phyloP scores from a whole-genome alignment of 2,797 vertebrate species.

The Chlorospingus semifuscus region DNA sequence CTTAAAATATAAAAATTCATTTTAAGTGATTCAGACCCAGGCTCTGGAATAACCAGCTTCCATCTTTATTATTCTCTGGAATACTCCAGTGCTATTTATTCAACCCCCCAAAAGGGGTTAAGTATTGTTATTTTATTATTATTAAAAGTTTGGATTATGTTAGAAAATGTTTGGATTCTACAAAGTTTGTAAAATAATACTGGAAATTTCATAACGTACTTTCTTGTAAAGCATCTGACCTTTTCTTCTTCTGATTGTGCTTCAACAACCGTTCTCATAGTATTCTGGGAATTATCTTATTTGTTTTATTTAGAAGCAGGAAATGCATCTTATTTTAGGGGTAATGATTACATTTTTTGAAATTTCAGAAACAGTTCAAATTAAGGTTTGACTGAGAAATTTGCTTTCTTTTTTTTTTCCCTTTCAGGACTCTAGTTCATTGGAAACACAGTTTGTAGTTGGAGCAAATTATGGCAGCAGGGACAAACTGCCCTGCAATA shows the following conservation, averaged over 20 bases:
- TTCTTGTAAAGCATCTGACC: conserved; percentile 23
- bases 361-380: neutral
- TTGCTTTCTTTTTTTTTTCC: neutral
- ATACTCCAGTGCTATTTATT: neutral
- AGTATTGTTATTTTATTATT: conserved; percentile 4
- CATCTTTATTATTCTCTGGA: neutral
- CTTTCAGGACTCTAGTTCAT: neutral
- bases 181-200: neutral
- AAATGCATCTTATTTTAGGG: neutral
- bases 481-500: neutral
- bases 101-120: neutral
- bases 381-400: neutral
- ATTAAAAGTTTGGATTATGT: neutral
- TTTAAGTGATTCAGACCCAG: neutral
- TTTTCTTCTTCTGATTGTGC: neutral
- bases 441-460: neutral
- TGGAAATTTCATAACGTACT: conserved; percentile 10
- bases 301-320: conserved; percentile 42
- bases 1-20: neutral
- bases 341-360: neutral
- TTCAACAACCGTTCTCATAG: neutral
- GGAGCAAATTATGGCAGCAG: neutral
- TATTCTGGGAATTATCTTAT: conserved; percentile 17
- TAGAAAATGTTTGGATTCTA: neutral
- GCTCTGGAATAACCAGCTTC: neutral